Conservation (phyloP, 2,888 invertebrate species). For the Catocala nupta region DNA sequence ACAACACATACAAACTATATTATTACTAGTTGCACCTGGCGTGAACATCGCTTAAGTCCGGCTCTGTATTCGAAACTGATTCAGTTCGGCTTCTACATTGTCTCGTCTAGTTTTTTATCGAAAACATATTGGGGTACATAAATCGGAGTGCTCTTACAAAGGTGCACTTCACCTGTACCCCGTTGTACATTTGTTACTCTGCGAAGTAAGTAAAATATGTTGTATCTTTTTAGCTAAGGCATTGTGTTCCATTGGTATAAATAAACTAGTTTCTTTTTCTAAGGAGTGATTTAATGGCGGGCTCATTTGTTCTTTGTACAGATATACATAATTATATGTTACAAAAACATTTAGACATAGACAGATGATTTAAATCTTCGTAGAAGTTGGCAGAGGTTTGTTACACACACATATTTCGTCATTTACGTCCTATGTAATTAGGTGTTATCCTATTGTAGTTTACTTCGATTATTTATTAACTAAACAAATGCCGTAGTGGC, state of each 20-base stretch:
- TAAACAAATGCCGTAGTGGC: too few relatives aligned
- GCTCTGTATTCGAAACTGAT: slow-evolving; percentile 38
- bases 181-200: slow-evolving; percentile 27
- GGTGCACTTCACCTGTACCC: slow-evolving; percentile 51
- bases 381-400: too few relatives aligned
- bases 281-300: too few relatives aligned
- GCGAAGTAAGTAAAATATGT: slow-evolving; percentile 8
- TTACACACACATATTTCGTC: too few relatives aligned
- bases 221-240: slow-evolving; percentile 1
- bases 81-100: slow-evolving; percentile 45
- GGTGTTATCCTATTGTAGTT: too few relatives aligned
- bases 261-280: not conserved
- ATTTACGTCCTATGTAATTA: too few relatives aligned
- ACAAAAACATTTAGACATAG: too few relatives aligned
- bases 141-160: slow-evolving; percentile 55
- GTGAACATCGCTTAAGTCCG: slow-evolving; percentile 13
- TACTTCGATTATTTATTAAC: too few relatives aligned
- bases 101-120: slow-evolving; percentile 56
- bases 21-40: not conserved
- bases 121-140: slow-evolving; percentile 63
- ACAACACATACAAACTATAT: not conserved
- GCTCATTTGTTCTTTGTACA: too few relatives aligned
- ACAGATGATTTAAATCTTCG: too few relatives aligned
- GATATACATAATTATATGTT: too few relatives aligned
- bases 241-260: slow-evolving; percentile 1